Evolutionary conservation across 2,113 vertebrate genomes (phyloP).

Genomic region (Empidonax alnorum): DNA sequence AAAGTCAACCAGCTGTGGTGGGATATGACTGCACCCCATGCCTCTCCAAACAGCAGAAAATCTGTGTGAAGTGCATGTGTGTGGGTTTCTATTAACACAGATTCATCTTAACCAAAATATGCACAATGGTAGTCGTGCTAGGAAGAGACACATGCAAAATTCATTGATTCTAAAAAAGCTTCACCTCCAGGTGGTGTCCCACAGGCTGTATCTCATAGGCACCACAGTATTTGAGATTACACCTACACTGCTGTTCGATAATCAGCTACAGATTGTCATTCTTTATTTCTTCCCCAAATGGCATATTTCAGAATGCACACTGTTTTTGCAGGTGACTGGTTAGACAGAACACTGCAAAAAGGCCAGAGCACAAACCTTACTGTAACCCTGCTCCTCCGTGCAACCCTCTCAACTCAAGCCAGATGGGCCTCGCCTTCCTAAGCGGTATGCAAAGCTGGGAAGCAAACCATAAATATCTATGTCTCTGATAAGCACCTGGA

Average conservation of each 20-base stretch:
- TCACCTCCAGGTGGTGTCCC: background rate
- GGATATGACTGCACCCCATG: background rate
- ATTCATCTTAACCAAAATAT: background rate
- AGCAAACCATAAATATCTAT: background rate
- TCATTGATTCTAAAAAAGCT: background rate
- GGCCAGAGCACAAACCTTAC: background rate
- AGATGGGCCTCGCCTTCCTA: background rate
- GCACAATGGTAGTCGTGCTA: background rate
- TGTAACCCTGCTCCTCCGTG: background rate
- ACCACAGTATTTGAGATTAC: background rate
- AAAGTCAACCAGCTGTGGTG: background rate
- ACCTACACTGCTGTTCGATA: background rate
- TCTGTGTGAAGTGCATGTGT: accelerated
- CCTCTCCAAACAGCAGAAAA: background rate
- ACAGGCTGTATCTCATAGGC: background rate
- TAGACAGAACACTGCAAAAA: background rate
- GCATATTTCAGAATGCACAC: accelerated
- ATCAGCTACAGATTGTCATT: background rate
- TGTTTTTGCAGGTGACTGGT: background rate
- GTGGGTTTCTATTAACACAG: background rate
- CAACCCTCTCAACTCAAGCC: background rate
- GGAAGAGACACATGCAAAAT: background rate
- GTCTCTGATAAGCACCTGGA: background rate
- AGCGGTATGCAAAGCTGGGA: background rate
- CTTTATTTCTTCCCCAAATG: background rate